phyloP scores from a whole-genome alignment of 2,888 invertebrate genomes.

The Gibbula magus region DNA sequence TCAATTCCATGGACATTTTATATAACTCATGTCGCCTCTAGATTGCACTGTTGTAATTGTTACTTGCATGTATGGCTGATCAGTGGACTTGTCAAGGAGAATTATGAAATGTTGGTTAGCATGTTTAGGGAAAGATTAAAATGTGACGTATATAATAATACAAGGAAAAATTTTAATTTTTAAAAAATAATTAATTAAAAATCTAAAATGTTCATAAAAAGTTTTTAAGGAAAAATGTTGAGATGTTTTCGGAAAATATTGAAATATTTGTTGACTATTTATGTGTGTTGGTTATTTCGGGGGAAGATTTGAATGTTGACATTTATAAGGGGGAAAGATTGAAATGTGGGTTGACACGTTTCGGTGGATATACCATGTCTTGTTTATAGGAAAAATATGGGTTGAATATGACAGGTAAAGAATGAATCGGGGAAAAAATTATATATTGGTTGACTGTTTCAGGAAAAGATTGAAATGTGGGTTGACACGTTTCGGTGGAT shows the following conservation, averaged over 20 bases:
- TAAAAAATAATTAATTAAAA: too few species aligned
- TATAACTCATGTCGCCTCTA: too few species aligned
- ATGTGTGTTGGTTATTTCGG: background rate
- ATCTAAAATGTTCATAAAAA: too few species aligned
- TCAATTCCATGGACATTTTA: background rate
- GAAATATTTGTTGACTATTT: conserved; percentile 97
- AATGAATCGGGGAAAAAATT: conserved; percentile 90
- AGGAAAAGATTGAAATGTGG: conserved; percentile 95
- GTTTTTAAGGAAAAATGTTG: too few species aligned
- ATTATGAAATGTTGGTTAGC: conserved; percentile 95
- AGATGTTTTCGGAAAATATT: conserved; percentile 85
- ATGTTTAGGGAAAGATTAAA: too few species aligned
- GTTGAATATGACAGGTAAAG: conserved; percentile 81
- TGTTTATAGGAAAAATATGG: conserved; percentile 22
- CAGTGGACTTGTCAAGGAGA: conserved; percentile 83
- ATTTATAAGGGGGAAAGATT: conserved; percentile 90
- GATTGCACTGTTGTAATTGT: too few species aligned
- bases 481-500: conserved; percentile 94
- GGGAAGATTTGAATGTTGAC: too few species aligned
- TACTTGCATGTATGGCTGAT: too few species aligned
- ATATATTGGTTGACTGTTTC: conserved; percentile 31
- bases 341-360: conserved; percentile 98
- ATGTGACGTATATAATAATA: background rate
- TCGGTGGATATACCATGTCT: conserved; percentile 87
- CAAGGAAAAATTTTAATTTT: background rate